Conservation (phyloP, 2,797 vertebrate genomes). For the Danio choprae region DNA sequence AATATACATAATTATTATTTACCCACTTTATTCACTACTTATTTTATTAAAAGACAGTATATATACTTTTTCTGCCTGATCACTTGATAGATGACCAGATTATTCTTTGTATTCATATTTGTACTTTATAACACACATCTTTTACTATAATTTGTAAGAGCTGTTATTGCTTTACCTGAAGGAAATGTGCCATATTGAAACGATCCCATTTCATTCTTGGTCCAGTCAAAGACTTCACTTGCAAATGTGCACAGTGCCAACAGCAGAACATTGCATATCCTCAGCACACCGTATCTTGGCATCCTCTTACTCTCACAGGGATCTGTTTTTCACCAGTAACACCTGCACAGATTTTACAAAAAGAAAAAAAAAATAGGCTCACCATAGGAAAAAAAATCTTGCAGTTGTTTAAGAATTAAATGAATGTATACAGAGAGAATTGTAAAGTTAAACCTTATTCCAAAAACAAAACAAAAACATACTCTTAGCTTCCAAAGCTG, state of each 20-base stretch:
- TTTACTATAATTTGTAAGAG: background rate
- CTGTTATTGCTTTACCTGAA: slow-evolving; percentile 74
- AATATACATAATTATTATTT: background rate
- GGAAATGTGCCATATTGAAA: slow-evolving; percentile 92
- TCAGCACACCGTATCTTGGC: slow-evolving; percentile 62
- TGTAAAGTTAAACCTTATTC: background rate
- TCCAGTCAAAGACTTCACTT: slow-evolving; percentile 80
- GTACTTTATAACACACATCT: background rate
- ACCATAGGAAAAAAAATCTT: background rate
- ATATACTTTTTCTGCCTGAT: background rate
- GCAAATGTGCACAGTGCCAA: slow-evolving; percentile 67
- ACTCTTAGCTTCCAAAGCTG: slow-evolving; percentile 60
- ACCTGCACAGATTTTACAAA: slow-evolving; percentile 48
- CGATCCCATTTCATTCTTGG: slow-evolving; percentile 82
- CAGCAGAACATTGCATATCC: slow-evolving; percentile 66
- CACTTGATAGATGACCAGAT: background rate
- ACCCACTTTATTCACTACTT: background rate
- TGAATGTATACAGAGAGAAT: background rate
- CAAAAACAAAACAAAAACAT: slow-evolving; percentile 48
- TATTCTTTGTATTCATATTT: background rate
- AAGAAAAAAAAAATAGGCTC: background rate
- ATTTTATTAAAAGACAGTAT: too few relatives aligned
- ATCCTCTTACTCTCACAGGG: slow-evolving; percentile 58
- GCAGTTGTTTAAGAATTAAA: background rate
- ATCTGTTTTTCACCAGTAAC: slow-evolving; percentile 56